Conservation (phyloP, 35 echinoderm and acorn worm species). For the Ophioderma brevispina region DNA sequence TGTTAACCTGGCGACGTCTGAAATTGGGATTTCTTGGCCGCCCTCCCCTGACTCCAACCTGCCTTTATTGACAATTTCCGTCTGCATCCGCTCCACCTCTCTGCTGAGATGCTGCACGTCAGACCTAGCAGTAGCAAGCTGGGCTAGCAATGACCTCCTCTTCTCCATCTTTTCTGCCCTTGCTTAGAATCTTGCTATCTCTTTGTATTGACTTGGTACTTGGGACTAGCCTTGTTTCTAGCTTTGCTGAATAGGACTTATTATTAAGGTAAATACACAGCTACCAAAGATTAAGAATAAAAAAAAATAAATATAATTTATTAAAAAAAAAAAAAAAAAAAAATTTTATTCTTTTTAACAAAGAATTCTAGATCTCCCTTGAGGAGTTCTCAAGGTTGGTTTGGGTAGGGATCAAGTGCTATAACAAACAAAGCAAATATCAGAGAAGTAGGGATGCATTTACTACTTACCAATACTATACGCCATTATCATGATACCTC, state of each 20-base stretch:
- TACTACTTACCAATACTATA: too few relatives aligned
- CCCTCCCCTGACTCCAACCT: not conserved
- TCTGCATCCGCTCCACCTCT: conserved; percentile 29
- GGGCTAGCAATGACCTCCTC: conserved; percentile 20
- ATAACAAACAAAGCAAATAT: too few relatives aligned
- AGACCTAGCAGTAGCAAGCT: conserved; percentile 28
- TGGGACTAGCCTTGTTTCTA: not conserved
- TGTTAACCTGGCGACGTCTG: too few relatives aligned
- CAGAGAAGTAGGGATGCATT: too few relatives aligned
- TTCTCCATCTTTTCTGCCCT: conserved; percentile 35
- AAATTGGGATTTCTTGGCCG: too few relatives aligned
- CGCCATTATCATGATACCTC: too few relatives aligned
- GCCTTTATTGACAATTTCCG: conserved; percentile 43
- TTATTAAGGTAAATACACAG: not conserved
- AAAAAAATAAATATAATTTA: too few relatives aligned
- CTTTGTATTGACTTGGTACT: conserved; percentile 57
- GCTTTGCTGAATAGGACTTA: not conserved
- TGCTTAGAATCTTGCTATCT: conserved; percentile 31
- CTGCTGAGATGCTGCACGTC: conserved; percentile 32
- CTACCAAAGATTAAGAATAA: too few relatives aligned
- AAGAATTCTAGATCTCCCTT: not conserved
- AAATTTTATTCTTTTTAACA: not conserved
- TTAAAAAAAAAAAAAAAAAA: too few relatives aligned
- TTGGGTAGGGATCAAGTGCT: too few relatives aligned
- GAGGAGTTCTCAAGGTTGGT: too few relatives aligned